Evolutionary conservation across 2,797 vertebrate species (phyloP), one percentile per base, ranked within the genome.

Genomic region (Smutsia temminckii): DNA sequence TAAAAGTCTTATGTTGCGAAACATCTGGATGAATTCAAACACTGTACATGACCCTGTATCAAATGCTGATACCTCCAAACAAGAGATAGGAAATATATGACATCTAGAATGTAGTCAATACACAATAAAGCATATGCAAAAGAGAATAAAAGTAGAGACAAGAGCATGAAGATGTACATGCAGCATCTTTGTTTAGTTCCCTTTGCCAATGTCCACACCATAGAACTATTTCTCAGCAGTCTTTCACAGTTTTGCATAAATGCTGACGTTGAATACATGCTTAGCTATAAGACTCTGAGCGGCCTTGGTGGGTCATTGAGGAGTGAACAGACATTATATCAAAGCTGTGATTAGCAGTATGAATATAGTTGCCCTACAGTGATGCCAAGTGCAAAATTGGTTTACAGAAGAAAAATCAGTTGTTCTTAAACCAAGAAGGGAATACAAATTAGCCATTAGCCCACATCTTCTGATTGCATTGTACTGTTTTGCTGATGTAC

Each of bases 371-470:
- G 34, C 14, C 57, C 59, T 85, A 40, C 32, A 80, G 13, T 32
- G 49, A 89, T 72, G 51, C 23, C 79, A 93, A 88, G n/a, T 17
- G 8, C 17, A 74, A 89, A 94, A 51, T 32, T 55, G 16, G 61
- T 78, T 89, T 74, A 51, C 46, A 83, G 46, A 91, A 91, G 80
- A 89, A 71, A 96, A 85, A 93, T 78, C 34, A 46, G 57, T 71
- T 90, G 51, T 83, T 92, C 74, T 93, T 94, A 84, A 91, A 84
- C 53, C 32, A 91, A 59, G 57, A 89, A 71, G 72, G 93, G 72
- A 79, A 87, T 77, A 61, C 34, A 87, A 95, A 91, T 94, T 42
- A 94, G 20, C 53, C 72, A 71, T 89, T 86, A 85, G 17, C 10
- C 29, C n/a, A 42, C 64, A 72, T 78, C 51, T 79, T 88, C 49